Evolutionary conservation across 2,797 vertebrate genomes (phyloP), one percentile per base, ranked within the genome.

Genomic region (Alfaro cultratus): DNA sequence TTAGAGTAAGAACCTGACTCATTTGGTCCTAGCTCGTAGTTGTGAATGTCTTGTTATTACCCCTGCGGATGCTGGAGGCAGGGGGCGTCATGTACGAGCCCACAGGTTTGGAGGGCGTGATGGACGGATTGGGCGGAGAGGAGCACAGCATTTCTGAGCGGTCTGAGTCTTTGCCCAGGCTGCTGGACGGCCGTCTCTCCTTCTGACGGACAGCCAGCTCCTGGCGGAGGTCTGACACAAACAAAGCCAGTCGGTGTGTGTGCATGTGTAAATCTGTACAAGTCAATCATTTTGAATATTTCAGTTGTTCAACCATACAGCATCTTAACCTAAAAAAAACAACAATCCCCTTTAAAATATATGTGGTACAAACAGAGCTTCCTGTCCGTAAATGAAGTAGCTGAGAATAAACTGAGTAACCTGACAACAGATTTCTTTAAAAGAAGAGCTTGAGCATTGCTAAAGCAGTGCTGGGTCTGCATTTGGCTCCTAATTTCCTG

Each of bases 181-280:
- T 95, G 89, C 93, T 95, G 47, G 96, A 95, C 0, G 95, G 91
- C 21, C 94, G 92, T 21, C 94, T 96, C 78, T 99, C 98, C 85
- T 98, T 99, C 88, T 99, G 97, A 82, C 98, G 97, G 34, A 99
- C 99, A 0, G 97, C 98, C 92, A 99, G 91, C 89, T 99, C 99
- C 78, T 99, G 98, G 4, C 97, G 96, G 76, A 99, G 94, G 89
- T 99, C 98, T 99, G 76, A 1, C 74, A 21, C 47, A 76, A 68
- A n/a, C 18, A 53, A 53, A 70, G 53, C 2, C 8, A 46, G 11
- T 68, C 15, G 23, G 64, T 39, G 34, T 67, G 8, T 5, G 15
- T 3, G 60, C n/a, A 60, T 8, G 18, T 51, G 18, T 51, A 7
- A 23, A 51, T 51, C 49, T 53, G 51, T 53, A 26, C 51, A 21